phyloP scores from a whole-genome alignment of 1,140 invertebrate genomes.

The Diuraphis noxia region DNA sequence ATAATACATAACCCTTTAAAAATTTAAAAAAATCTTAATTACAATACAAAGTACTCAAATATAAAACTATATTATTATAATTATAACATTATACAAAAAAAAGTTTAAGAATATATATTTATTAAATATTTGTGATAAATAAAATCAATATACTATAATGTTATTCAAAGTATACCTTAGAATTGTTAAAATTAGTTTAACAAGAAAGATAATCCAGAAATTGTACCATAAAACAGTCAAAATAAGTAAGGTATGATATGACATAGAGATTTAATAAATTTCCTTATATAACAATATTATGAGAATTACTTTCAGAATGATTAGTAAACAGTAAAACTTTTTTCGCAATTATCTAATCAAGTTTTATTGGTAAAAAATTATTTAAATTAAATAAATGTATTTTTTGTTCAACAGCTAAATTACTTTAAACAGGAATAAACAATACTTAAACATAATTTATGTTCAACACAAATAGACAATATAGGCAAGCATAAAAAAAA shows the following conservation, averaged over 20 bases:
- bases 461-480: not conserved
- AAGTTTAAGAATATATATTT: too few species aligned
- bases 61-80: too few species aligned
- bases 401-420: not conserved
- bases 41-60: too few species aligned
- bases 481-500: not conserved
- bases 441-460: not conserved
- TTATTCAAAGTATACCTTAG: too few species aligned
- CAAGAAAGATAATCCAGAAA: not conserved
- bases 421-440: not conserved
- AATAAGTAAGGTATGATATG: not conserved
- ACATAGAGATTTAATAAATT: not conserved
- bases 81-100: too few species aligned
- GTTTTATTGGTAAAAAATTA: not conserved
- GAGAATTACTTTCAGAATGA: not conserved
- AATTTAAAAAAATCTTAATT: too few species aligned
- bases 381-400: not conserved
- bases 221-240: not conserved
- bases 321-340: not conserved
- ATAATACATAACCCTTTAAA: too few species aligned
- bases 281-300: not conserved
- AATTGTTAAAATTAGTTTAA: too few species aligned
- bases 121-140: too few species aligned
- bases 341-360: not conserved
- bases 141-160: too few species aligned